phyloP scores from a whole-genome alignment of 30 jellyfish, hydroid and myxozoan species.

The Rhopilema esculentum region DNA sequence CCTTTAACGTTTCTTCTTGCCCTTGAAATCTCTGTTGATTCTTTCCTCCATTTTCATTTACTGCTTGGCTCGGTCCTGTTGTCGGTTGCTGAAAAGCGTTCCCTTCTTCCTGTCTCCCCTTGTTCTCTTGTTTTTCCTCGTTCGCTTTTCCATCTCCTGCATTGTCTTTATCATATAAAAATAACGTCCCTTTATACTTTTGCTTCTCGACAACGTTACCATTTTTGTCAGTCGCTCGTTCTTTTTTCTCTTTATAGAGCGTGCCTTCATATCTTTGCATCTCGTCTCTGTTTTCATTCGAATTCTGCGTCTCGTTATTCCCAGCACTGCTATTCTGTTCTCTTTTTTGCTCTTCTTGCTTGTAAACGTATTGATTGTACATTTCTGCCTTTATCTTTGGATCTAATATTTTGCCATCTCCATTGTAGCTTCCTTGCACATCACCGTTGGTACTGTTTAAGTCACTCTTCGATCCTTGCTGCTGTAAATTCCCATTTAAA shows the following conservation, averaged over 20 bases:
- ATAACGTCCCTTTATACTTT: slow-evolving; percentile 58
- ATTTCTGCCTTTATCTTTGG: slow-evolving; percentile 54
- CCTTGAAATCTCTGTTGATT: neutral
- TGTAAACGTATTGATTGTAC: slow-evolving; percentile 61
- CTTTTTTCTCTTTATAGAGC: slow-evolving; percentile 46
- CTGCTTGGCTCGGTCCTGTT: neutral
- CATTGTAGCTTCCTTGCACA: slow-evolving; percentile 15
- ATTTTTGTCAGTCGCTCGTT: slow-evolving; percentile 21
- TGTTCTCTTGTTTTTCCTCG: neutral
- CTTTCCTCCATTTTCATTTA: neutral
- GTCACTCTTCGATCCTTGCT: neutral
- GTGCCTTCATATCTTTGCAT: slow-evolving; percentile 64
- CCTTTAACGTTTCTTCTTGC: neutral
- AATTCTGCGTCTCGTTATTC: too few species aligned
- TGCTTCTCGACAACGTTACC: slow-evolving; percentile 62
- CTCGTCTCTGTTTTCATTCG: slow-evolving; percentile 12
- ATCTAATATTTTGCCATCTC: slow-evolving; percentile 15
- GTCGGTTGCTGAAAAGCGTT: neutral
- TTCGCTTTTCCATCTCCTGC: slow-evolving; percentile 2
- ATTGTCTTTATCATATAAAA: slow-evolving; percentile 31
- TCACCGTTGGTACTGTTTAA: neutral
- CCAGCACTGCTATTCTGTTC: neutral
- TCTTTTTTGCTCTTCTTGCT: slow-evolving; percentile 29
- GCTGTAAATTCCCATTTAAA: neutral
- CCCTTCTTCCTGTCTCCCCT: neutral